These are phyloP conservation scores for Laticauda laticaudata DNA, from an alignment of 2,113 vertebrate genomes.

Conservation along the genomic window DNA sequence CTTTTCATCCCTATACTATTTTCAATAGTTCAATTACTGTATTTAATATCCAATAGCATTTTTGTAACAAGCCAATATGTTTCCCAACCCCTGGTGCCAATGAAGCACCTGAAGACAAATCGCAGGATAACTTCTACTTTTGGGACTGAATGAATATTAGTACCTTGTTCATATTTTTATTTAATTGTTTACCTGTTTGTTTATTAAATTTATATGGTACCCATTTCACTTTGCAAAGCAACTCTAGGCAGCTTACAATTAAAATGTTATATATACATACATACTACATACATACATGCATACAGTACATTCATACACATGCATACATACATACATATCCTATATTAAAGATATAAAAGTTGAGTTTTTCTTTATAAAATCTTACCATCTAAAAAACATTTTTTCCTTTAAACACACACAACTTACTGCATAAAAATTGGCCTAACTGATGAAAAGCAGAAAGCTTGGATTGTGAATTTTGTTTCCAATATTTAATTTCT, in stretches of 20 bases:
- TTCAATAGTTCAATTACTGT: neutral
- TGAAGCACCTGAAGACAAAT: neutral
- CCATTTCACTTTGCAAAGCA: neutral
- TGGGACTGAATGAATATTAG: constrained; percentile 4
- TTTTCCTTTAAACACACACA: constrained; percentile 40
- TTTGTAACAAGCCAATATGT: neutral
- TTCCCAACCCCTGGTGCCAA: neutral
- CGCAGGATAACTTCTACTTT: neutral
- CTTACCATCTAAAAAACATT: constrained; percentile 50
- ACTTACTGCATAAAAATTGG: neutral
- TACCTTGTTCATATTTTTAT: neutral
- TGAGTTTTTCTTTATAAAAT: constrained; percentile 39
- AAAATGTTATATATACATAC: no score
- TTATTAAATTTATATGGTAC: neutral
- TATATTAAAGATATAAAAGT: neutral
- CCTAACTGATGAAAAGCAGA: constrained; percentile 52
- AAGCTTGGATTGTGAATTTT: constrained; percentile 40
- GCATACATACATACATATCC: no score
- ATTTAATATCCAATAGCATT: neutral
- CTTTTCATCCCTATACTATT: neutral
- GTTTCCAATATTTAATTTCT: constrained; percentile 57
- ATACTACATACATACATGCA: no score
- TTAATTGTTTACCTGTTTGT: neutral
- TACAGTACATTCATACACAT: no score
- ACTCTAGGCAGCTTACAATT: neutral